These are phyloP conservation scores for Helobdella robusta DNA, from an alignment of 2,888 invertebrate species.

Conservation along the genomic window DNA sequence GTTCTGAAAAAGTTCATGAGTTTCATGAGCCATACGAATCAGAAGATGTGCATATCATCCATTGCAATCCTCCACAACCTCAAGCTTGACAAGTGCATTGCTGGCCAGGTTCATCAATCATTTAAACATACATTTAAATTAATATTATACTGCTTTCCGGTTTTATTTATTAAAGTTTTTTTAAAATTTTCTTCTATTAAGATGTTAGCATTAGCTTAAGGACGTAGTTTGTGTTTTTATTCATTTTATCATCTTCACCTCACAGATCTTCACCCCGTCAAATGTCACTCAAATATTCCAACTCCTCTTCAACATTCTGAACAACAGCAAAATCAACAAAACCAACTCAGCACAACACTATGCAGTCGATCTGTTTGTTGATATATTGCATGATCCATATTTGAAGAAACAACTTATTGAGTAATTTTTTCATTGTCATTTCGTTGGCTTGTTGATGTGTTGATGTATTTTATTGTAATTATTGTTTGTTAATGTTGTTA, in stretches of 20 bases:
- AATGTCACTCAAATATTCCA: conserved; percentile 50
- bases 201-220: not conserved
- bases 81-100: conserved; percentile 41
- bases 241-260: not conserved
- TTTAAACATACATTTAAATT: not conserved
- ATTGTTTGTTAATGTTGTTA: too few species aligned
- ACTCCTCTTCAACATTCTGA: conserved; percentile 49
- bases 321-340: conserved; percentile 43
- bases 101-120: conserved; percentile 36
- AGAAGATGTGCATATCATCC: conserved; percentile 39
- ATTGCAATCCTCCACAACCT: conserved; percentile 41
- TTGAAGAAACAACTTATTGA: conserved; percentile 39
- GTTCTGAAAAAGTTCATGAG: conserved; percentile 38
- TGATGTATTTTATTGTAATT: not conserved
- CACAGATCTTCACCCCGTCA: conserved; percentile 41
- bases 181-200: not conserved
- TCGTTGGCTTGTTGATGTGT: not conserved
- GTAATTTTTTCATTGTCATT: conserved; percentile 34
- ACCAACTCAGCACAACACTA: conserved; percentile 46
- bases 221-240: not conserved
- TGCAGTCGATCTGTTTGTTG: conserved; percentile 48
- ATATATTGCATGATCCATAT: conserved; percentile 42
- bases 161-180: not conserved
- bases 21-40: conserved; percentile 38
- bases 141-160: too few species aligned